Percentiles rank a stretch among this genome's conserved stretches.
These are phyloP conservation scores for Sardina pilchardus DNA, from an alignment of 2,113 vertebrate species.

Conservation along the genomic window DNA sequence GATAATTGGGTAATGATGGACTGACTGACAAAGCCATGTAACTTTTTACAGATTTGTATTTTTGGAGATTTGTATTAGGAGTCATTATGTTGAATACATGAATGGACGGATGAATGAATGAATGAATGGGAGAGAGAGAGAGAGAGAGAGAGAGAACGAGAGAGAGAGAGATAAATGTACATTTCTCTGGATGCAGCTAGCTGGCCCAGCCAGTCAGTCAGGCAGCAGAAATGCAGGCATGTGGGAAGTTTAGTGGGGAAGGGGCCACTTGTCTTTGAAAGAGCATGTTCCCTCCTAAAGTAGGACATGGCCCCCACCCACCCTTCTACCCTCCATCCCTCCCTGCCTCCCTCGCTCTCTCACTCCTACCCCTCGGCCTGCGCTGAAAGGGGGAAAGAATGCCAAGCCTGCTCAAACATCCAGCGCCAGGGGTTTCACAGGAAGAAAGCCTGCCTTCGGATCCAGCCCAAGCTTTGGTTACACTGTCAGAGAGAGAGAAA, in stretches of 20 bases:
- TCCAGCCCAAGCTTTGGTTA: constrained; percentile 60
- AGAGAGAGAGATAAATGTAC: neutral
- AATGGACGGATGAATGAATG: neutral
- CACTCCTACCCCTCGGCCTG: neutral
- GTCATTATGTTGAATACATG: neutral
- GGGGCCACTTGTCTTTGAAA: constrained; percentile 54
- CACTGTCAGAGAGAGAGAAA: constrained; percentile 59
- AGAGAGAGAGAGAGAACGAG: neutral
- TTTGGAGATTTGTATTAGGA: neutral
- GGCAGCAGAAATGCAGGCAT: constrained; percentile 55
- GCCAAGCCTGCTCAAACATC: constrained; percentile 68
- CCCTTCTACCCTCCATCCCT: constrained; percentile 38
- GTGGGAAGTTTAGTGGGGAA: constrained; percentile 54
- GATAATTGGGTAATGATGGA: neutral
- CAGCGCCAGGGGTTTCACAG: constrained; percentile 70
- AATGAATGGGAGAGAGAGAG: neutral
- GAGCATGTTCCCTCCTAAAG: constrained; percentile 54
- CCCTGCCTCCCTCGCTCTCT: constrained; percentile 32
- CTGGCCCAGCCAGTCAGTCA: constrained; percentile 28
- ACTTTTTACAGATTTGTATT: too few species aligned
- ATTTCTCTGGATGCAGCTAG: constrained; percentile 42
- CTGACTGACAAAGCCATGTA: neutral
- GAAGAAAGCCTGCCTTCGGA: constrained; percentile 59
- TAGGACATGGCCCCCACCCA: constrained; percentile 48
- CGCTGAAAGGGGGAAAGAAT: constrained; percentile 66